These are phyloP conservation scores for Drosophila koepferae DNA, from an alignment of 2,888 invertebrate genomes.

Conservation along the genomic window DNA sequence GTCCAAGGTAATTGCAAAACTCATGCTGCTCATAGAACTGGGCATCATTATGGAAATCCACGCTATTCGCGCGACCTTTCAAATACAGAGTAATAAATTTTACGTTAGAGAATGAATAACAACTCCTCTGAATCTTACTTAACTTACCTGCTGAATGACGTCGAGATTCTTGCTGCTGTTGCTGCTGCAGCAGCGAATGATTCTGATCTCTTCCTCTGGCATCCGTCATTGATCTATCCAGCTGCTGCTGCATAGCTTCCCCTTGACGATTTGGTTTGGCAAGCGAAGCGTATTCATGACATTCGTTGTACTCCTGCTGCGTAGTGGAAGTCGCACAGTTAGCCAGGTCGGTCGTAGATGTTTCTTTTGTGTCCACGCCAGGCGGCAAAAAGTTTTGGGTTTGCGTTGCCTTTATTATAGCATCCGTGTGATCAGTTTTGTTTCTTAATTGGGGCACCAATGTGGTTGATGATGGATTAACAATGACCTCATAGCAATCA, in stretches of 20 bases:
- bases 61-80: conserved; percentile 17
- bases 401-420: conserved; percentile 25
- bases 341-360: conserved; percentile 62
- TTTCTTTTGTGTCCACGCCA: conserved; percentile 41
- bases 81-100: not conserved
- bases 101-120: not conserved
- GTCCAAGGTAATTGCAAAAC: conserved; percentile 84
- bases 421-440: not conserved
- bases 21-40: conserved; percentile 83
- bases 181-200: not conserved
- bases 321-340: not conserved
- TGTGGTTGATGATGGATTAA: conserved; percentile 50
- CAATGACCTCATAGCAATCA: conserved; percentile 60
- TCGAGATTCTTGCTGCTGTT: not conserved
- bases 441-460: conserved; percentile 38
- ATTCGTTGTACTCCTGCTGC: not conserved
- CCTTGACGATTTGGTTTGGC: not conserved
- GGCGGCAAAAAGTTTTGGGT: conserved; percentile 36
- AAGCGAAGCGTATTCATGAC: not conserved
- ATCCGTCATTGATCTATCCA: not conserved
- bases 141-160: conserved; percentile 5
- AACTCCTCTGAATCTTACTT: too few species aligned
- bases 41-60: conserved; percentile 37
- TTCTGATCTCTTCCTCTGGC: not conserved
- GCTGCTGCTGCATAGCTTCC: not conserved